A percentile compares a stretch with the other conserved stretches of the same genome.
phyloP scores from a whole-genome alignment of 2,888 invertebrate species.

The Folsomia candida region DNA sequence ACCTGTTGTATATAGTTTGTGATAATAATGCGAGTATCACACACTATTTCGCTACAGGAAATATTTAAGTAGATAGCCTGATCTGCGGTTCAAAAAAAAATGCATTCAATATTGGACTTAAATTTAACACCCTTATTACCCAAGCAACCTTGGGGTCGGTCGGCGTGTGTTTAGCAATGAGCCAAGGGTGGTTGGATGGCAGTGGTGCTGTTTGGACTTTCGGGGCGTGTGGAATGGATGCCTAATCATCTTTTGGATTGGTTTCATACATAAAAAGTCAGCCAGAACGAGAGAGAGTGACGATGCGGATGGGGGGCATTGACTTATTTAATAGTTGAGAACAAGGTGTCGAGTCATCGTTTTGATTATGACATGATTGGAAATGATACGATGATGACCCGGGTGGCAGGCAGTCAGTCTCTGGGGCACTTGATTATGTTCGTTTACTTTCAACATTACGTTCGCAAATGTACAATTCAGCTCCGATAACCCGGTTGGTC shows the following conservation, averaged over 20 bases:
- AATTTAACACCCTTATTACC: neutral
- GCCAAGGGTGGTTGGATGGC: neutral
- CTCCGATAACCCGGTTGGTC: too few relatives aligned
- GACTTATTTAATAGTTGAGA: neutral
- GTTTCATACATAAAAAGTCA: too few relatives aligned
- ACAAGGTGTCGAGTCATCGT: conserved; percentile 18
- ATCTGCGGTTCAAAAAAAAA: too few relatives aligned
- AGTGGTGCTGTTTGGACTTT: too few relatives aligned
- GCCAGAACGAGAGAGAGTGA: neutral
- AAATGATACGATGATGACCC: neutral
- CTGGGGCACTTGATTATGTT: neutral
- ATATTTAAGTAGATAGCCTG: neutral
- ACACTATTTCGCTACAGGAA: neutral
- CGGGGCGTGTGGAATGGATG: too few relatives aligned
- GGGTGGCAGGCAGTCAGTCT: neutral
- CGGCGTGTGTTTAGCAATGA: neutral
- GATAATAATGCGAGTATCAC: neutral
- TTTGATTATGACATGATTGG: conserved; percentile 18
- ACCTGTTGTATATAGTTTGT: too few relatives aligned
- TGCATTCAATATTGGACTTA: neutral
- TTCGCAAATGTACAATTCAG: neutral
- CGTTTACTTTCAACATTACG: neutral
- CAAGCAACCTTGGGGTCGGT: neutral
- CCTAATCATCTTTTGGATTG: neutral
- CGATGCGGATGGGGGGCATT: neutral